These are phyloP conservation scores for Antitype chi DNA, from an alignment of 2,888 invertebrate species.

Conservation along the genomic window DNA sequence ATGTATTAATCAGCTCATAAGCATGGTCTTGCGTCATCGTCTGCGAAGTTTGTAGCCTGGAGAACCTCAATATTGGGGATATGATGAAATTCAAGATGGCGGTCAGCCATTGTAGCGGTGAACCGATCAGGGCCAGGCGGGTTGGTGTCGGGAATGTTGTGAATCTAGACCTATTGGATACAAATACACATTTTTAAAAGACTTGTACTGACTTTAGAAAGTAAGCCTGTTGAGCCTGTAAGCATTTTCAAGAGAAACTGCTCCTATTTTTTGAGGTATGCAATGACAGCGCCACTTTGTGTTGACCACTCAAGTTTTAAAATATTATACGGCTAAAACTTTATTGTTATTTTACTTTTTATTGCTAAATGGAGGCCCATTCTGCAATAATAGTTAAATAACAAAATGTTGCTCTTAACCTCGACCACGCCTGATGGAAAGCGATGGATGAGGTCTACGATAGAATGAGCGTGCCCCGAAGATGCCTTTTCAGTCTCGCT, in stretches of 20 bases:
- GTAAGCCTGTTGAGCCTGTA: too few species aligned
- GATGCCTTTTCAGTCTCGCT: too few species aligned
- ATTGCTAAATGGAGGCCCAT: too few species aligned
- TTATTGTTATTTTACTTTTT: too few species aligned
- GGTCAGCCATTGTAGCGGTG: conserved; percentile 85
- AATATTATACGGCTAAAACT: too few species aligned
- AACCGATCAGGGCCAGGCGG: conserved; percentile 73
- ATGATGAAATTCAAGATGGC: conserved; percentile 77
- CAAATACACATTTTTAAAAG: background rate
- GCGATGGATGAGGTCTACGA: too few species aligned
- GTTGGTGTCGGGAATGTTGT: conserved; percentile 81
- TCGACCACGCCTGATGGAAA: too few species aligned
- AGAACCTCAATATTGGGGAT: conserved; percentile 78
- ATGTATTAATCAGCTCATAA: conserved; percentile 81
- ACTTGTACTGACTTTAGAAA: background rate
- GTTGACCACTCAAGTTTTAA: too few species aligned
- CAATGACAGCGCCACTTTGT: too few species aligned
- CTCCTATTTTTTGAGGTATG: background rate
- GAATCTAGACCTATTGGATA: conserved; percentile 71
- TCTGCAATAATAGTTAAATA: too few species aligned
- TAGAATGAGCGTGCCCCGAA: too few species aligned
- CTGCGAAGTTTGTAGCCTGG: conserved; percentile 78
- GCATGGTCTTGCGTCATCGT: conserved; percentile 76
- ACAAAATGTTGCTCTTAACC: too few species aligned
- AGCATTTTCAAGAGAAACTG: background rate